Conservation (phyloP, 1,140 invertebrate genomes). For the Bradysia coprophila region DNA sequence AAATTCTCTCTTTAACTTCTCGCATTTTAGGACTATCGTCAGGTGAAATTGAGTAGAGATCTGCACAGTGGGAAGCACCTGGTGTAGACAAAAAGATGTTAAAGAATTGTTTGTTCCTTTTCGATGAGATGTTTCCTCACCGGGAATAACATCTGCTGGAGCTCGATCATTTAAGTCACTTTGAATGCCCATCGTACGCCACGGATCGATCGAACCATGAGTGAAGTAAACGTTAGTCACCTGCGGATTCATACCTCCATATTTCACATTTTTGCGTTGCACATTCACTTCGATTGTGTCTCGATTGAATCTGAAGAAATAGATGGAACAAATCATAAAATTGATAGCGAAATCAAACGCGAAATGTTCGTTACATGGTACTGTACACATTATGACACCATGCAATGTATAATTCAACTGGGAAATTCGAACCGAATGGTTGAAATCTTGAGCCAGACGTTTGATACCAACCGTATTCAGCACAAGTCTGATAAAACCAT, state of each 20-base stretch:
- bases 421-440: slow-evolving; percentile 38
- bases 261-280: slow-evolving; percentile 35
- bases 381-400: slow-evolving; percentile 51
- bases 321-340: background rate
- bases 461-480: slow-evolving; percentile 70
- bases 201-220: slow-evolving; percentile 42
- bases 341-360: background rate
- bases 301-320: slow-evolving; percentile 27
- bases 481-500: slow-evolving; percentile 71
- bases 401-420: slow-evolving; percentile 34
- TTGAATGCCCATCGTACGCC: slow-evolving; percentile 38
- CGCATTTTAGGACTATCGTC: slow-evolving; percentile 35
- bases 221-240: slow-evolving; percentile 39
- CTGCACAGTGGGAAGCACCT: slow-evolving; percentile 62
- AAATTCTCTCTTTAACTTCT: slow-evolving; percentile 32
- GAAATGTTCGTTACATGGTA: slow-evolving; percentile 19
- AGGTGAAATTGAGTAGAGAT: slow-evolving; percentile 34
- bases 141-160: slow-evolving; percentile 26
- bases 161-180: slow-evolving; percentile 28
- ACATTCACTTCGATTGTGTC: slow-evolving; percentile 26
- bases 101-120: too few species aligned
- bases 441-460: slow-evolving; percentile 38
- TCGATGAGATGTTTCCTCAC: too few species aligned
- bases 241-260: slow-evolving; percentile 32
- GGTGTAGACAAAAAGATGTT: slow-evolving; percentile 10